A percentile compares a stretch with the other conserved stretches of the same genome.
These are phyloP conservation scores for Drosophila nr. fundita DNA, from an alignment of 2,888 invertebrate genomes.

Conservation along the genomic window DNA sequence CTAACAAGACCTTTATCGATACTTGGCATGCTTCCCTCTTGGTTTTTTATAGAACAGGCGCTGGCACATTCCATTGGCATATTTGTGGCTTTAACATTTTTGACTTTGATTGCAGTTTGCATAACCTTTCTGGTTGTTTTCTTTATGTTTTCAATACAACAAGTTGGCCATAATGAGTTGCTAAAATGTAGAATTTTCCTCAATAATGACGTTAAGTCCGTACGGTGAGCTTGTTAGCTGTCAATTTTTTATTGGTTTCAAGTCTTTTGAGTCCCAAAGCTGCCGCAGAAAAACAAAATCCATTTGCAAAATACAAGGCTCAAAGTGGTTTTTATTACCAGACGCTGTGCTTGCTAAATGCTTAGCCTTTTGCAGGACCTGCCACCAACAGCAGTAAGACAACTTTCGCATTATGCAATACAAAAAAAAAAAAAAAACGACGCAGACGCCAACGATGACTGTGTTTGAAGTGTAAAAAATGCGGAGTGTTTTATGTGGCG, in stretches of 20 bases:
- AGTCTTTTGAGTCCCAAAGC: slow-evolving; percentile 21
- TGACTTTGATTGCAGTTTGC: slow-evolving; percentile 45
- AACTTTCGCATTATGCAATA: slow-evolving; percentile 26
- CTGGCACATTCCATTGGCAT: not conserved
- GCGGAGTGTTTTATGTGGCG: slow-evolving; percentile 19
- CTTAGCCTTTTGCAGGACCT: slow-evolving; percentile 33
- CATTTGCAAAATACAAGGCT: slow-evolving; percentile 44
- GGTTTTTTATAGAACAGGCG: slow-evolving; percentile 38
- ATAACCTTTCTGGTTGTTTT: slow-evolving; percentile 30
- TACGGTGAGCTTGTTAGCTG: slow-evolving; percentile 21
- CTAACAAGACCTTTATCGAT: slow-evolving; percentile 76
- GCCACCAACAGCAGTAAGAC: slow-evolving; percentile 40
- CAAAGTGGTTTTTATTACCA: slow-evolving; percentile 22
- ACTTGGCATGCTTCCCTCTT: slow-evolving; percentile 47
- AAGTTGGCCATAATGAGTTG: slow-evolving; percentile 59
- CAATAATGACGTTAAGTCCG: slow-evolving; percentile 19
- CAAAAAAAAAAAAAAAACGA: not conserved
- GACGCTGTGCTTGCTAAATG: slow-evolving; percentile 36
- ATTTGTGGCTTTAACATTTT: slow-evolving; percentile 46
- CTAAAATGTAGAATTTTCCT: slow-evolving; percentile 12
- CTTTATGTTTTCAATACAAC: slow-evolving; percentile 41
- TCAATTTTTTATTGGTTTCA: slow-evolving; percentile 27
- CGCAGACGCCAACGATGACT: not conserved
- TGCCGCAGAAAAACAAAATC: slow-evolving; percentile 31
- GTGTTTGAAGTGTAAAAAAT: slow-evolving; percentile 22